These are phyloP conservation scores for Drosophila lutescens DNA, from an alignment of 2,888 invertebrate species.

Conservation along the genomic window DNA sequence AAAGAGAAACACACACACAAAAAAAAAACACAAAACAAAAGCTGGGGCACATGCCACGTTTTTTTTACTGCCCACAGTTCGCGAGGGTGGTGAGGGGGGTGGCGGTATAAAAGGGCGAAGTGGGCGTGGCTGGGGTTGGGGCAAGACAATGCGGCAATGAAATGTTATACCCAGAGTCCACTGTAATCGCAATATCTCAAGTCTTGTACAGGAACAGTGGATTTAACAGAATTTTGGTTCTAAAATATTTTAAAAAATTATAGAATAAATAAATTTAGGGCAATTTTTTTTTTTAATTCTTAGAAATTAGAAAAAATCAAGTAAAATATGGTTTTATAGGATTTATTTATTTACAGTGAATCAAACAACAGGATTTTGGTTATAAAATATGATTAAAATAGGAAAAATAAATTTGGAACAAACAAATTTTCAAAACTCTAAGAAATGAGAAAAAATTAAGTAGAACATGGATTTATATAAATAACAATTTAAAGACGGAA, in stretches of 20 bases:
- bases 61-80: slow-evolving; percentile 20
- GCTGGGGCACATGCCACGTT: slow-evolving; percentile 13
- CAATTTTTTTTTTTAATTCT: too few relatives aligned
- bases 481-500: background rate
- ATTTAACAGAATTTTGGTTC: background rate
- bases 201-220: slow-evolving; percentile 13
- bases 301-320: background rate
- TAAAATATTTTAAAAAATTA: background rate
- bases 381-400: too few relatives aligned
- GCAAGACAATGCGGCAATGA: slow-evolving; percentile 32
- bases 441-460: background rate
- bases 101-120: background rate
- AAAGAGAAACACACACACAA: slow-evolving; percentile 1
- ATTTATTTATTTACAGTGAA: too few relatives aligned
- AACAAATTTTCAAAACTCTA: too few relatives aligned
- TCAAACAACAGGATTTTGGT: too few relatives aligned
- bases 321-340: too few relatives aligned
- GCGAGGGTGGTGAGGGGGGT: too few relatives aligned
- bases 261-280: background rate
- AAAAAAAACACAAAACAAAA: slow-evolving; percentile 3
- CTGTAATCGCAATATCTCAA: slow-evolving; percentile 32
- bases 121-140: background rate
- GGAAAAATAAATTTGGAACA: too few relatives aligned
- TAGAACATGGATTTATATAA: too few relatives aligned
- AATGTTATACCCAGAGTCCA: slow-evolving; percentile 34